A percentile compares a stretch with the other conserved stretches of the same genome.
These are phyloP conservation scores for Meandrusa payeni DNA, from an alignment of 2,888 invertebrate genomes.

Conservation along the genomic window DNA sequence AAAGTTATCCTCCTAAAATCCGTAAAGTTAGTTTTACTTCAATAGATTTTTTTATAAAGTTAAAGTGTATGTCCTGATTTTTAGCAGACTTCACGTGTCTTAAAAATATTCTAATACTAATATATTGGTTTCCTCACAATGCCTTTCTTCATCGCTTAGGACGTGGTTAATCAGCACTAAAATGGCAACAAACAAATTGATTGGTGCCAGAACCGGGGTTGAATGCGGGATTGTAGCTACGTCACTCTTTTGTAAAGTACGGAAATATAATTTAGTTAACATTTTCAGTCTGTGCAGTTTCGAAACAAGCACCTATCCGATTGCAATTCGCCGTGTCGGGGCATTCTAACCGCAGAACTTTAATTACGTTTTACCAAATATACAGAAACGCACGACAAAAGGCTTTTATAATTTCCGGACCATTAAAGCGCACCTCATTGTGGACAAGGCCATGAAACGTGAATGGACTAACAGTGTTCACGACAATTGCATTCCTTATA, in stretches of 20 bases:
- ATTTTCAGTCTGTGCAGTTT: constrained; percentile 39
- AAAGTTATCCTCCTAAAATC: too few relatives aligned
- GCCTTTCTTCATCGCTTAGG: too few relatives aligned
- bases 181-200: too few relatives aligned
- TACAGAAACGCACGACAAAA: constrained; percentile 49
- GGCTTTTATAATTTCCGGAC: constrained; percentile 68
- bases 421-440: constrained; percentile 60
- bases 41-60: not conserved
- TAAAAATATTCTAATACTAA: too few relatives aligned
- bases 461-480: constrained; percentile 55
- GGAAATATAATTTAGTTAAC: constrained; percentile 25
- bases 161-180: too few relatives aligned
- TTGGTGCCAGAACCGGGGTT: too few relatives aligned
- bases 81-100: too few relatives aligned
- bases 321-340: constrained; percentile 34
- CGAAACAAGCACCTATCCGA: constrained; percentile 47
- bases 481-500: constrained; percentile 68
- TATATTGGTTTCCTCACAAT: too few relatives aligned
- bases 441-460: constrained; percentile 60
- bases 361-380: constrained; percentile 46
- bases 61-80: too few relatives aligned
- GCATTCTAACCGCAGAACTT: constrained; percentile 47
- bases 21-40: too few relatives aligned
- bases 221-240: too few relatives aligned
- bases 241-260: constrained; percentile 1